phyloP scores from a whole-genome alignment of 1,140 invertebrate genomes.

The Telenomus remus region DNA sequence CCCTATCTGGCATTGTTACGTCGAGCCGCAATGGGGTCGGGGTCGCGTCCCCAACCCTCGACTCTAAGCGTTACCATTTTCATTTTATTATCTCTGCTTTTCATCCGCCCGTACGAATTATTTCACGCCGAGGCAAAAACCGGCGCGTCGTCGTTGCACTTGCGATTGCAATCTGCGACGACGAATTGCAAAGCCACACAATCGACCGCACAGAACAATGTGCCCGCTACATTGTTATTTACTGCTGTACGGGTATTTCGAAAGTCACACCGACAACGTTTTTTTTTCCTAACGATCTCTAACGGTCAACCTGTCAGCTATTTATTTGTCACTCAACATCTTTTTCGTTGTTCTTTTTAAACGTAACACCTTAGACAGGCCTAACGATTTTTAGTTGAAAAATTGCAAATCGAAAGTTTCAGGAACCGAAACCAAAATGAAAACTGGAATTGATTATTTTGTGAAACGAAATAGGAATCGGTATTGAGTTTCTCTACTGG shows the following conservation, averaged over 20 bases:
- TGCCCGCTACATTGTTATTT: conserved; percentile 44
- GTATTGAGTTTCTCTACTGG: too few species aligned
- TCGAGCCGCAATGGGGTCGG: conserved; percentile 50
- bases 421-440: too few species aligned
- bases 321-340: too few species aligned
- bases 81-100: conserved; percentile 71
- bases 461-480: too few species aligned
- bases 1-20: conserved; percentile 68
- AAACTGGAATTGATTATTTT: too few species aligned
- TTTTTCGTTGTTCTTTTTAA: too few species aligned
- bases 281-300: conserved; percentile 7
- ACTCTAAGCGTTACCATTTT: conserved; percentile 70
- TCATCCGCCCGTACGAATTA: conserved; percentile 64
- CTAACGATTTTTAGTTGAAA: too few species aligned
- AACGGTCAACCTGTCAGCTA: not conserved
- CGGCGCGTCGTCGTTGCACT: conserved; percentile 54
- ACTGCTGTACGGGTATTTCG: conserved; percentile 22
- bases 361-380: too few species aligned
- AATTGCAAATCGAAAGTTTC: too few species aligned
- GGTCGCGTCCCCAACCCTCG: conserved; percentile 63
- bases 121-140: conserved; percentile 50
- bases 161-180: conserved; percentile 55
- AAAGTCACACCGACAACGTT: conserved; percentile 1
- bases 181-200: conserved; percentile 55
- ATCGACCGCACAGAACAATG: conserved; percentile 46